Evolutionary conservation across 2,113 vertebrate genomes (phyloP), one percentile per base, ranked within the genome.

Genomic region (Cinclus mexicanus): DNA sequence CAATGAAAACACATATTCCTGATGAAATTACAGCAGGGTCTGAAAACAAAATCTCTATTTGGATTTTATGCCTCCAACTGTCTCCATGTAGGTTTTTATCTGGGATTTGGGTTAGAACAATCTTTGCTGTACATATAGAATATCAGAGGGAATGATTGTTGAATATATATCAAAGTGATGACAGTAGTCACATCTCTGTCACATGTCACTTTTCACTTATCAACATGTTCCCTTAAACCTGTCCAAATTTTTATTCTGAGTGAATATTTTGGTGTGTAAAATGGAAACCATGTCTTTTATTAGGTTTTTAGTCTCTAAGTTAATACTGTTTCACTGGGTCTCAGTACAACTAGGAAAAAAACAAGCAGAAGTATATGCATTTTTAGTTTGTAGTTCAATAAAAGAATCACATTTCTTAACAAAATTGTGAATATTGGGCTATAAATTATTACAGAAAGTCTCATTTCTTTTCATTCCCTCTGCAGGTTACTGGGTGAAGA

Each of bases 381-480:
- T 93, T 86, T 81, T 50, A 64, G 11, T 42, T 87, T 93, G 21
- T 29, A 50, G 86, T 78, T 90, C 67, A 93, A 53, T 10, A 31
- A 60, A 71, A 82, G 25, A 93, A 83, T 39, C 42, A 13, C 5
- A 56, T 91, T 84, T 85, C 67, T 95, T 55, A 59, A 70, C 31
- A 91, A 72, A 65, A 61, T 25, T 70, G 50, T 79, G 52, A 94
- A 26, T 69, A 39, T 39, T 80, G 59, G 44, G 80, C 88, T 93
- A 64, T 14, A 84, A 84, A 89, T 91, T 64, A 60, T 68, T 89
- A 90, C 50, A 80, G 53, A 94, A 96, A 50, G 56, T 75, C 52
- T 12, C 41, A 72, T 71, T 78, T 94, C 24, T 92, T 93, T 70
- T 95, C 69, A 71, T 70, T 94, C 79, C 77, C 12, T 64, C 52